phyloP scores from a whole-genome alignment of 2,888 invertebrate genomes.

The Aphelenchoides bicaudatus region DNA sequence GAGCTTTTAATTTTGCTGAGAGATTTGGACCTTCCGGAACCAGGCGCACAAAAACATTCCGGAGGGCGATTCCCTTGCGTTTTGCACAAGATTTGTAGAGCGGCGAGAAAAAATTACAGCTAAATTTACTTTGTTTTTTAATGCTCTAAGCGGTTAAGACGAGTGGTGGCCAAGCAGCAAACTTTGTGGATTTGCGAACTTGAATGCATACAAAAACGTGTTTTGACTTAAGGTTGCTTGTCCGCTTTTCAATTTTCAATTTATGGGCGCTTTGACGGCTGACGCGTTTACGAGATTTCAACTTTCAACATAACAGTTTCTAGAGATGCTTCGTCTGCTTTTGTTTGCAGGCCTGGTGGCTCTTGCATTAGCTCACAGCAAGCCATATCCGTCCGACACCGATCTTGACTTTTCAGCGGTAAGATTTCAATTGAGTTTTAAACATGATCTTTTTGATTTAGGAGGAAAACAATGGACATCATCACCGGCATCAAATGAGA shows the following conservation, averaged over 20 bases:
- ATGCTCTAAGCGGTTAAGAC: too few species aligned
- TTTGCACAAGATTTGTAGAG: too few species aligned
- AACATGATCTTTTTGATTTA: too few species aligned
- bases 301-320: background rate
- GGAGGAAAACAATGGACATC: too few species aligned
- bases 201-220: background rate
- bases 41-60: too few species aligned
- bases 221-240: background rate
- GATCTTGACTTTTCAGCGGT: too few species aligned
- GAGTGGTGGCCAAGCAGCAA: too few species aligned
- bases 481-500: background rate
- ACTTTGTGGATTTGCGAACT: background rate
- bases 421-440: slow-evolving; percentile 7
- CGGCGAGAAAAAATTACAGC: too few species aligned
- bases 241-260: background rate
- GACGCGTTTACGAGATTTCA: background rate
- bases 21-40: too few species aligned
- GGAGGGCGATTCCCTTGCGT: too few species aligned
- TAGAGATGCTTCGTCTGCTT: background rate
- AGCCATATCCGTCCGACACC: background rate
- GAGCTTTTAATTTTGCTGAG: too few species aligned
- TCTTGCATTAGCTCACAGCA: background rate
- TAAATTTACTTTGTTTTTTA: too few species aligned
- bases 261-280: background rate
- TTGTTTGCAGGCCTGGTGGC: background rate